Percentiles rank a stretch among this genome's conserved stretches.
Conservation (phyloP, 2,888 invertebrate genomes). For the Protonemura montana region DNA sequence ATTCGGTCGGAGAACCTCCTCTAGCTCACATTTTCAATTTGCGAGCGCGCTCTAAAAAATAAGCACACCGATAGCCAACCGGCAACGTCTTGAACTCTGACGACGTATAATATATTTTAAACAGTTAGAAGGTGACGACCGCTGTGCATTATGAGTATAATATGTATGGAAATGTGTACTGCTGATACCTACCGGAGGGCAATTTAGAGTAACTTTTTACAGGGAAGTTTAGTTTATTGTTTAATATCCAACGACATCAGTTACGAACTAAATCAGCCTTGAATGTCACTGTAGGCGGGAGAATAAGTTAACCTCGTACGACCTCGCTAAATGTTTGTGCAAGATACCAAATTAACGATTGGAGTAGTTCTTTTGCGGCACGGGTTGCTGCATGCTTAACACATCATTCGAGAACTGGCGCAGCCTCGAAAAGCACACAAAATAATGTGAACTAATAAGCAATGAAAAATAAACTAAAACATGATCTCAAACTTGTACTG, state of each 20-base stretch:
- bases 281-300: not conserved
- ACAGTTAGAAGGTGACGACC: not conserved
- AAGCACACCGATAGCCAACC: slow-evolving; percentile 34
- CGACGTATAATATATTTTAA: too few species aligned
- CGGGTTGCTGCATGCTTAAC: too few species aligned
- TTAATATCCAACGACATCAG: slow-evolving; percentile 30
- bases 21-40: slow-evolving; percentile 42
- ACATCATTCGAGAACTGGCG: not conserved
- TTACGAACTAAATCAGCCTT: slow-evolving; percentile 17
- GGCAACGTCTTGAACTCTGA: not conserved
- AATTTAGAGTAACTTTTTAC: slow-evolving; percentile 21
- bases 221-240: slow-evolving; percentile 39
- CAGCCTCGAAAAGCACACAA: too few species aligned
- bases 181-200: not conserved
- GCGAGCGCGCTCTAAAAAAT: slow-evolving; percentile 45
- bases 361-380: not conserved
- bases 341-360: not conserved
- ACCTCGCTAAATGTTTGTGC: not conserved
- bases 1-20: slow-evolving; percentile 42
- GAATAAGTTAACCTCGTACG: not conserved
- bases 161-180: slow-evolving; percentile 49
- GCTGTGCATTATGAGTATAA: slow-evolving; percentile 44
- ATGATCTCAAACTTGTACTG: too few species aligned
- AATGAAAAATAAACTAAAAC: too few species aligned
- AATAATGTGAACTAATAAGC: too few species aligned